These are phyloP conservation scores for Ommatoiulus sabulosus DNA, from an alignment of 2,888 invertebrate genomes.

Conservation along the genomic window DNA sequence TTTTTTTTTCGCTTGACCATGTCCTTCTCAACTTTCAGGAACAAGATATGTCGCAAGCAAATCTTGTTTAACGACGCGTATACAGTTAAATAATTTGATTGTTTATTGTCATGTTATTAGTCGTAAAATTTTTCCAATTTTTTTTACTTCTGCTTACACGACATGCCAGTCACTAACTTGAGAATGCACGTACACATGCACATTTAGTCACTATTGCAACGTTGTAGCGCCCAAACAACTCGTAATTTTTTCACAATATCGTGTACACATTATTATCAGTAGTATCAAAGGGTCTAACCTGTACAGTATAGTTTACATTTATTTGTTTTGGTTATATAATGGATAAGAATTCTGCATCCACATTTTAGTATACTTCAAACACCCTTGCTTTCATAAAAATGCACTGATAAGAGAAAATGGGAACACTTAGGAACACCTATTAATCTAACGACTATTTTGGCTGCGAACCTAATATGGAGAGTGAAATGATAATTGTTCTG, in stretches of 20 bases:
- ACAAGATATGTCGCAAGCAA: slow-evolving; percentile 3
- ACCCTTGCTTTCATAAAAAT: background rate
- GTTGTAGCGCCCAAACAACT: background rate
- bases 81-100: slow-evolving; percentile 29
- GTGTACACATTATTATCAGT: background rate
- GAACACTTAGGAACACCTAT: background rate
- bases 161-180: background rate
- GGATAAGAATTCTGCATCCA: background rate
- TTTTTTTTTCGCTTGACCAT: background rate
- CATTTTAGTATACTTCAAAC: background rate
- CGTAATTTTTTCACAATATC: background rate
- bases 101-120: background rate
- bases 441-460: background rate
- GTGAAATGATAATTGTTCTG: slow-evolving; percentile 22
- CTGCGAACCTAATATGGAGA: background rate
- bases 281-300: background rate
- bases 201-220: background rate
- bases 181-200: background rate
- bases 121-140: background rate
- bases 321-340: background rate
- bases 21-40: slow-evolving; percentile 20
- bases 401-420: background rate
- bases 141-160: background rate
- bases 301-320: background rate
- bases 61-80: slow-evolving; percentile 15